Base-by-base conservation (phyloP, 2,797 vertebrate species). In the Scolopax rusticola region DNA sequence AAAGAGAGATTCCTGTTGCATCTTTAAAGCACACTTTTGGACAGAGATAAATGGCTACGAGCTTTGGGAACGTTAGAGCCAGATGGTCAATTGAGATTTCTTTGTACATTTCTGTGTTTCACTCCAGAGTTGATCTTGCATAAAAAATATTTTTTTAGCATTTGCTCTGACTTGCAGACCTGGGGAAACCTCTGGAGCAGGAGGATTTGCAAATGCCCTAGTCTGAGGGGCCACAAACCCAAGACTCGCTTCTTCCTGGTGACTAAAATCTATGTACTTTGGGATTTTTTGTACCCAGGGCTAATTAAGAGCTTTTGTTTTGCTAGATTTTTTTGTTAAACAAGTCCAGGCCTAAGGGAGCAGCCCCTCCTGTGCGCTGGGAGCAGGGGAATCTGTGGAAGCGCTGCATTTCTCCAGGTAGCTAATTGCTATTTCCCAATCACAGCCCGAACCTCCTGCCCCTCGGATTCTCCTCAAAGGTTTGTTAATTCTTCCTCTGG, bases 1-100 rank as follows among this genome's bases (percentile, higher is more conserved):
- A 15, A 74, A 93, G 64, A 40, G 65, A 50, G 80, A 77, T 79
- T 78, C 71, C 61, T 64, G 1, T 7, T 75, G 71, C 70, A 69
- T 69, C 93, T 89, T 94, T 92, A 30, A 54, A 93, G 78, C 87
- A 85, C 71, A 15, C 90, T 86, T 90, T 74, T 95, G 93, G 93
- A 91, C 59, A 53, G 90, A 91, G 94, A 96, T 94, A 94, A 95
- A 95, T 91, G 83, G 63, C 28, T 6, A 18, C 0, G 1, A 60
- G 79, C 33, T 11, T 65, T 24, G 82, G 84, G 79, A 95, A 76
- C 0, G 11, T 24, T 48, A 33, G 61, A 93, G 92, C 87, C 97
- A 94, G 93, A 86, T 74, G 84, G 76, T 51, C 87, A 93, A 64
- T 6, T 27, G 83, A 80, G 82, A 85, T 92, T 78, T 48, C 73